Evolutionary conservation across 2,113 vertebrate species (phyloP).

Genomic region (Toxostoma redivivum): DNA sequence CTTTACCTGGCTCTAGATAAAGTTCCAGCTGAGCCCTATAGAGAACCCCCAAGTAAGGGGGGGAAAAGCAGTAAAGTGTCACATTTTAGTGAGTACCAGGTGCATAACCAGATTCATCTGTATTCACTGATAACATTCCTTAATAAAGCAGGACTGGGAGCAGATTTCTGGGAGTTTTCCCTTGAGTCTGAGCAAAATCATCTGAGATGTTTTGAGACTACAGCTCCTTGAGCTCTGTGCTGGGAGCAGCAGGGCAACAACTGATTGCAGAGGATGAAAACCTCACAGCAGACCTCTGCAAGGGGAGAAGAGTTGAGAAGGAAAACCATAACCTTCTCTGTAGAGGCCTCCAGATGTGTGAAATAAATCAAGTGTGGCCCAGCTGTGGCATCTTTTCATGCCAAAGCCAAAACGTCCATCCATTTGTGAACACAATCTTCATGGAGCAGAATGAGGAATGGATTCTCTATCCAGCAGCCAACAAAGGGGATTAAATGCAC

Average conservation of each 20-base stretch:
- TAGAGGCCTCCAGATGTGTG: neutral
- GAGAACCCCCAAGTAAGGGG: rapidly evolving
- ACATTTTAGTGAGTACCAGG: neutral
- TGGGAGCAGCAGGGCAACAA: neutral
- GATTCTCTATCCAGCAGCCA: neutral
- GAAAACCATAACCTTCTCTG: neutral
- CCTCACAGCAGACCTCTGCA: neutral
- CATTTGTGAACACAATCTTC: neutral
- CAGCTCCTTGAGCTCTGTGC: neutral
- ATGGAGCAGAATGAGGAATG: neutral
- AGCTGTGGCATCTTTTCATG: neutral
- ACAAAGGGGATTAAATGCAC: neutral
- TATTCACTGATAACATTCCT: neutral
- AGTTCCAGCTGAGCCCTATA: neutral
- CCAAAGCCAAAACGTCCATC: neutral
- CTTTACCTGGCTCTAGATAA: neutral
- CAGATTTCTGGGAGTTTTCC: neutral
- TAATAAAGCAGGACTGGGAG: neutral
- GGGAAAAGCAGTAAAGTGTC: rapidly evolving
- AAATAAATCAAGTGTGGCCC: neutral
- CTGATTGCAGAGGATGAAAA: neutral
- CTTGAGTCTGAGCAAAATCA: neutral
- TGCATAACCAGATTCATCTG: neutral
- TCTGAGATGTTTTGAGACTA: neutral
- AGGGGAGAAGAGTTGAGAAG: neutral